Evolutionary conservation across 1,140 invertebrate species (phyloP), one percentile per base, ranked within the genome.

Genomic region (Oncopodura yosiiana): DNA sequence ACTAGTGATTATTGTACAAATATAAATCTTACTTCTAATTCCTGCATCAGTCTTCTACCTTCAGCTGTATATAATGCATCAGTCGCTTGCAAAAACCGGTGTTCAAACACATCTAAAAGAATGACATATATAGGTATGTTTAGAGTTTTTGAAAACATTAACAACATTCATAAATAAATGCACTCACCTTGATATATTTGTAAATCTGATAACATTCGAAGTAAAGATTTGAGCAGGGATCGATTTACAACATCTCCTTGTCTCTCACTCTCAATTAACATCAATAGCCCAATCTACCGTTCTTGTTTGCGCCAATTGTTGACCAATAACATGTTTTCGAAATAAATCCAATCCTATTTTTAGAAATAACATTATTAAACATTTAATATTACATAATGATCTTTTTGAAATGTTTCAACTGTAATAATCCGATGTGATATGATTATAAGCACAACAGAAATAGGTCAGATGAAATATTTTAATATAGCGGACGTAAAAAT

Each of bases 261-360:
- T 16, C 95, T 75, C 70, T 99, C 95, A 64, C 86, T 83, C 69
- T 95, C 91, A 49, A 99, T 97, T 1, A 98, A 73, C 75, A 88
- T 79, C 14, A 99, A 74, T 29, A 99, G 73, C 14, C 94, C 94
- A n/a, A 68, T 95, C 90, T n/a, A 97, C 90, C 14, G 91, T 91
- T 58, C 90, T 77, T 19, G 84, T 86, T 73, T 96, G 90, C 16
- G 97, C 90, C 45, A 90, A 72, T 34, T 80, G 83, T 69, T 96
- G 88, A 65, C 90, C 79, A 49, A 94, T 83, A 67, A 99, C 92
- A 68, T 96, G 86, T 64, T 86, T 79, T 57, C 94, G 80, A 74
- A 98, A 99, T 66, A 95, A 73, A 68, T 96, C 90, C 65, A 99
- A 74, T 26, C 94, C 93, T 87, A 97, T 92, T 71, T 98, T 94